Percentiles rank a stretch among this genome's conserved stretches.
These are phyloP conservation scores for Stegodyphus mimosarum DNA, from an alignment of 1,140 invertebrate genomes.

Conservation along the genomic window DNA sequence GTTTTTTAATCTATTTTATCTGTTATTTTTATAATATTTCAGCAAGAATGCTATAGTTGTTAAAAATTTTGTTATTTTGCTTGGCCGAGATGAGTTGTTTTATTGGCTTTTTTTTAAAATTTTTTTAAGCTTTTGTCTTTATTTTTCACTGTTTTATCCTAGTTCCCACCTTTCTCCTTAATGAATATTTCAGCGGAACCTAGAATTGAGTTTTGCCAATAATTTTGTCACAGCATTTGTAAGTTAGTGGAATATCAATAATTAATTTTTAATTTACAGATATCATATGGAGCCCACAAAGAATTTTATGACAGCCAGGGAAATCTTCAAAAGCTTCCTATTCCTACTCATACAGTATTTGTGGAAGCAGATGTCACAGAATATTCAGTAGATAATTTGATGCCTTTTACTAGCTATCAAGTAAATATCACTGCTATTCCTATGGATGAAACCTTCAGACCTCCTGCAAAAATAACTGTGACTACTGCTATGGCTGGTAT, in stretches of 20 bases:
- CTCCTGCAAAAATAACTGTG: slow-evolving; percentile 91
- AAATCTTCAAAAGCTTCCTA: slow-evolving; percentile 87
- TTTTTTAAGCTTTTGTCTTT: too few relatives aligned
- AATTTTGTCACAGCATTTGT: not conserved
- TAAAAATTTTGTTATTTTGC: too few relatives aligned
- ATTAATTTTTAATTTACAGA: slow-evolving; percentile 65
- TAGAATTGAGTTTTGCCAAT: too few relatives aligned
- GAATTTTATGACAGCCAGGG: slow-evolving; percentile 95
- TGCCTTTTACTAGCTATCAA: slow-evolving; percentile 93
- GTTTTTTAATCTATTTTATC: too few relatives aligned
- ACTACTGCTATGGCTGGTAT: slow-evolving; percentile 88
- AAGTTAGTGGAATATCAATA: not conserved
- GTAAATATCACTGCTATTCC: slow-evolving; percentile 93
- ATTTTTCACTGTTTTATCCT: too few relatives aligned
- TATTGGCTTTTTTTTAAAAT: too few relatives aligned
- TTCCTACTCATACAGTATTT: slow-evolving; percentile 79
- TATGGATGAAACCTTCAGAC: slow-evolving; percentile 83
- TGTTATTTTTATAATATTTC: too few relatives aligned
- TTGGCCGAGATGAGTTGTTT: too few relatives aligned
- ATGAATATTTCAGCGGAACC: too few relatives aligned
- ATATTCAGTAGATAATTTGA: slow-evolving; percentile 75
- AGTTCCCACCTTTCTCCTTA: too few relatives aligned
- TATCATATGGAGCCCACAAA: slow-evolving; percentile 93
- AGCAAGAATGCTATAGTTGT: too few relatives aligned
- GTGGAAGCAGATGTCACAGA: slow-evolving; percentile 77